Evolutionary conservation across 2,888 invertebrate species (phyloP).

Genomic region (Julus scandinavius): DNA sequence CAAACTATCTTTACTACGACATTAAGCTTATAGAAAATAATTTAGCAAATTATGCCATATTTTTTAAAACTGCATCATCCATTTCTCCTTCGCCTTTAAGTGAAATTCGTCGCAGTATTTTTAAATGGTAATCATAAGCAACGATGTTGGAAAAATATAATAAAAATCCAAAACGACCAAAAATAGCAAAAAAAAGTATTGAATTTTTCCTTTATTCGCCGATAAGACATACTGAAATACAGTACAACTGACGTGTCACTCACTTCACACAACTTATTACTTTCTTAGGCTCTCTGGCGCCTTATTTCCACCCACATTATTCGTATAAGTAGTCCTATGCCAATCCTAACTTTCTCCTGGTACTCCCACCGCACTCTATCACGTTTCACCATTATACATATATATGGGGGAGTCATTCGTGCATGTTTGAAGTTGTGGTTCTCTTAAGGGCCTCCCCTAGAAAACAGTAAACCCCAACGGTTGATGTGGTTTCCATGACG

Average conservation of each 20-base stretch:
- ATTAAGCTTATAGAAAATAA: too few species aligned
- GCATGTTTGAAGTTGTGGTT: conserved; percentile 26
- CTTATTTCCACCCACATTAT: not conserved
- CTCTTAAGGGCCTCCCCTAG: not conserved
- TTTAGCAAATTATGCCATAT: too few species aligned
- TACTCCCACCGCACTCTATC: not conserved
- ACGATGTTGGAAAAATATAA: too few species aligned
- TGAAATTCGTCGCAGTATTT: too few species aligned
- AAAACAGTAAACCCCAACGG: not conserved
- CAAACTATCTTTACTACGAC: too few species aligned
- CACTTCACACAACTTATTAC: not conserved
- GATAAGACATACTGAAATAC: not conserved
- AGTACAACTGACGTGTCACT: not conserved
- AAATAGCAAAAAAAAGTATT: not conserved
- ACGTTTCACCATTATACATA: not conserved
- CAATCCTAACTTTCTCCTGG: not conserved
- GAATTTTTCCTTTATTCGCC: not conserved
- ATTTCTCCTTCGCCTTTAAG: too few species aligned
- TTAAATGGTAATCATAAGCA: too few species aligned
- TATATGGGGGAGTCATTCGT: not conserved
- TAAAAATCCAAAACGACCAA: too few species aligned
- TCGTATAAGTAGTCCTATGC: not conserved
- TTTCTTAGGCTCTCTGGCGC: not conserved
- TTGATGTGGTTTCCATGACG: conserved; percentile 18
- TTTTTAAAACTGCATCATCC: too few species aligned